Evolutionary conservation across 2,797 vertebrate species (phyloP).

Genomic region (Peromyscus aztecus): DNA sequence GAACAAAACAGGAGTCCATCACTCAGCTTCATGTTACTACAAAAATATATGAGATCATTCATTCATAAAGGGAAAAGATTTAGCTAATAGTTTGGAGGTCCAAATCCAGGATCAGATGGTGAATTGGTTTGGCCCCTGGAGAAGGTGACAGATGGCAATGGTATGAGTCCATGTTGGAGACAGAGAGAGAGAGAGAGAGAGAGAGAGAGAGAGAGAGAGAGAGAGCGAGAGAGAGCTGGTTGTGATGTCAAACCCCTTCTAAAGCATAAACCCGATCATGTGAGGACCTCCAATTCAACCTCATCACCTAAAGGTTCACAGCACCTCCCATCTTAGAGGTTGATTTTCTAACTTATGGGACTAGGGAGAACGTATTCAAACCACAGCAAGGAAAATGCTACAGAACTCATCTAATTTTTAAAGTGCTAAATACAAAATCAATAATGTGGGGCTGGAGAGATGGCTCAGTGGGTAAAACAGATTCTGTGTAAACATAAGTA

Average conservation of each 20-base stretch:
- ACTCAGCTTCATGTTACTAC: neutral
- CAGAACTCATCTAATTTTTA: neutral
- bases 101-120: neutral
- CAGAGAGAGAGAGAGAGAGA: neutral
- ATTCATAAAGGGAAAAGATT: neutral
- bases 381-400: neutral
- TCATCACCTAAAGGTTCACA: neutral
- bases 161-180: neutral
- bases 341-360: neutral
- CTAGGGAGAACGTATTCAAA: neutral
- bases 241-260: neutral
- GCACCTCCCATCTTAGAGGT: neutral
- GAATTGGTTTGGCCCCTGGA: neutral
- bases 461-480: neutral
- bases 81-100: neutral
- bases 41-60: neutral
- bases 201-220: neutral
- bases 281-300: neutral
- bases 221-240: neutral
- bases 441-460: neutral
- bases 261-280: neutral
- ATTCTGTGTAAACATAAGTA: neutral
- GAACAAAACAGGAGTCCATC: neutral
- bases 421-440: slow-evolving; percentile 39
- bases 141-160: neutral